Evolutionary conservation across 2,113 vertebrate genomes (phyloP).

Genomic region (Thermophis baileyi): DNA sequence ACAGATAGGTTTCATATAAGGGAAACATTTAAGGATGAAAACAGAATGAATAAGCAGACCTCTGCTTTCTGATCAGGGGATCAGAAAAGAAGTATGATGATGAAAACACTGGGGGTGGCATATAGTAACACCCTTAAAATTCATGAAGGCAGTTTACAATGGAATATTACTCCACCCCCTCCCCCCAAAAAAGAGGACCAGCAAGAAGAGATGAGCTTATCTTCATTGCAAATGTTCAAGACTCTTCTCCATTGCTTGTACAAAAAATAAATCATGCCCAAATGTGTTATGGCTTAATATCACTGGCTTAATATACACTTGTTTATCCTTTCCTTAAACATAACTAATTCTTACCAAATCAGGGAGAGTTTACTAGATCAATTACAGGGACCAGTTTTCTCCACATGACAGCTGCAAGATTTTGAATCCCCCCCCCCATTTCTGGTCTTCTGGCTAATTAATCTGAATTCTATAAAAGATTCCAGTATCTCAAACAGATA

Average conservation of each 20-base stretch:
- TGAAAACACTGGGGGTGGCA: background rate
- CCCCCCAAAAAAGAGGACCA: background rate
- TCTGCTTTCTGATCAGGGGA: background rate
- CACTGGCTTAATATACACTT: background rate
- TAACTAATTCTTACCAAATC: background rate
- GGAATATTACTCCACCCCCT: background rate
- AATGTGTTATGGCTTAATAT: background rate
- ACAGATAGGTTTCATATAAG: background rate
- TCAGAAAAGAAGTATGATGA: background rate
- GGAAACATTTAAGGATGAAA: background rate
- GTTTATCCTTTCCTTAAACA: background rate
- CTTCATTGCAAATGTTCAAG: background rate
- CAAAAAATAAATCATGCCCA: background rate
- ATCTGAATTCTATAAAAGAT: background rate
- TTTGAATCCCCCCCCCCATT: background rate
- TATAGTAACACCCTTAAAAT: background rate
- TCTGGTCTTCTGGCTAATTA: background rate
- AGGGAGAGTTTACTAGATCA: background rate
- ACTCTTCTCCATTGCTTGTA: background rate
- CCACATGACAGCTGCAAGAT: background rate
- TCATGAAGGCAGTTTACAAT: background rate
- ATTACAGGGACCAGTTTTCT: background rate
- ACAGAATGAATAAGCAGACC: background rate
- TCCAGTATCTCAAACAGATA: background rate
- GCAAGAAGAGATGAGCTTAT: background rate